Base-by-base conservation (phyloP, 2,888 invertebrate species). In the Drosophila siamana region DNA sequence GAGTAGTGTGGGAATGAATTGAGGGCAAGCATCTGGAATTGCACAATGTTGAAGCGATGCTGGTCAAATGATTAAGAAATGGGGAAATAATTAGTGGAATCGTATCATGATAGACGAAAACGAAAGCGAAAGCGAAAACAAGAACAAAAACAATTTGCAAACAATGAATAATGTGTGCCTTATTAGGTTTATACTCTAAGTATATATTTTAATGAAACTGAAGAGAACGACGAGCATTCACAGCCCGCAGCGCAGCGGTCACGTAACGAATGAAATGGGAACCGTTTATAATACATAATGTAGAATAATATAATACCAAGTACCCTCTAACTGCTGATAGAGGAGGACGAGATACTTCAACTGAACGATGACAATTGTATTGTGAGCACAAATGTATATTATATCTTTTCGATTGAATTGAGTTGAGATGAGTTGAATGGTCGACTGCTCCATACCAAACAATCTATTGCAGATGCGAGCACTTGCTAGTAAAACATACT, bases 151-250 rank as follows among this genome's bases (percentile, higher is more conserved):
- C 55, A 75, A 75, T 69, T 67, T 69, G 65, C 63, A 71, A 71
- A 85, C 78, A 89, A 89, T 84, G 88, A 89, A 88, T 86, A 88
- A 54, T 88, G 87, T 90, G 91, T 91, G 91, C 91, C 91, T 91
- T 91, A 91, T 88, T 91, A 91, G 86, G 91, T 90, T 91, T 91
- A 90, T 90, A 87, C 83, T 86, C 48, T 78, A 89, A 88, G 78
- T 73, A 80, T 72, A 75, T 76, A 67, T 64, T 73, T 61, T 65
- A 70, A 69, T 60, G 28, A 56, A 65, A 69, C 38, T 40, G 19
- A 16, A 5, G n/a, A 48, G 43, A 36, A 36, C 28, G 22, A 22
- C 4, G 24, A 60, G 40, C 28, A 16, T n/a, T n/a, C 28, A 38
- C 40, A 57, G 41, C 19, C 19, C 19, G 19, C 19, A 19, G 19